Evolutionary conservation across 1,140 invertebrate species (phyloP), one percentile per base, ranked within the genome.

Genomic region (Bombus breviceps): DNA sequence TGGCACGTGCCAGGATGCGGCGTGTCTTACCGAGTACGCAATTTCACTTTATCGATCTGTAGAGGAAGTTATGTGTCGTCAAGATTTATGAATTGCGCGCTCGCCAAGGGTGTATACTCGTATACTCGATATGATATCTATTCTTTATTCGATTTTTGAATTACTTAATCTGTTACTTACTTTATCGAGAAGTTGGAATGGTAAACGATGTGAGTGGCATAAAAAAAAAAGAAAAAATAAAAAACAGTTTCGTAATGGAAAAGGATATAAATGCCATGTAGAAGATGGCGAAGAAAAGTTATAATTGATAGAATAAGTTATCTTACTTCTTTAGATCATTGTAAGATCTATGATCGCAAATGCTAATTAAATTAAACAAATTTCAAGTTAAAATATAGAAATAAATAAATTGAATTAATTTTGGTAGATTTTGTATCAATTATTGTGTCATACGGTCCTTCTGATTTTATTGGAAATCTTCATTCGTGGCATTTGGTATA

Each of bases 1-100:
- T 85, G 88, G 85, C 89, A 90, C 90, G 90, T 88, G 90, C 77
- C 89, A 91, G 89, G 89, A 90, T 88, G 80, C 77, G 69, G 25
- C 47, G 39, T 57, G 74, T 78, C 86, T 79, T 80, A 28, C 22
- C 43, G 41, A 74, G 83, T 85, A 34, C 64, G 62, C 53, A 39
- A 86, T 83, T 77, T 68, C 47, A 32, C 62, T 34, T 72, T 39
- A 80, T 81, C 47, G 73, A 82, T 86, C 43, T 22, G 53, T 13
- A 22, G 28, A 59, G 81, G 53, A 74, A 57, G 64, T 43, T 69
- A 34, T 13, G 47, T 53, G 47, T 53, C 28, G 22, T n/a, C 3
- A 34, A 39, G 71, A 59, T 47, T 76, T 47, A 64, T 57, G 18
- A 43, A 34, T 25, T 39, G 13, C 22, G 4, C 18, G n/a, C 28